Evolutionary conservation across 2,797 vertebrate species (phyloP).

Genomic region (Poecile montanus): DNA sequence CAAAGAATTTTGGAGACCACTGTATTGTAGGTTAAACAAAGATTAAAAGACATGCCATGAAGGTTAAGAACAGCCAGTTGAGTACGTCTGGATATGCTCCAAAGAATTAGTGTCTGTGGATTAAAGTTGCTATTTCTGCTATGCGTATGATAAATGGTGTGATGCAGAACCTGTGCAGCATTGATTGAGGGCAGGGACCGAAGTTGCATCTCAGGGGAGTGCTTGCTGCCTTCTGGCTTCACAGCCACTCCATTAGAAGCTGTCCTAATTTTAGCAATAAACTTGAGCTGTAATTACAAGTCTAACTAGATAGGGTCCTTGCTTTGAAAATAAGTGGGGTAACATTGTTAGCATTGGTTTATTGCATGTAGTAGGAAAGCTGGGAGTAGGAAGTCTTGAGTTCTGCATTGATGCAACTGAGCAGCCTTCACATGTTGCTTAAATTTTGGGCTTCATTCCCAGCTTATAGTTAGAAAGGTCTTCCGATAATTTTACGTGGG

Average conservation of each 20-base stretch:
- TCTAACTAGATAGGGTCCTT: background rate
- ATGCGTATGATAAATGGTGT: fast-evolving
- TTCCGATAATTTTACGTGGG: background rate
- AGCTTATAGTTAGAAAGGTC: background rate
- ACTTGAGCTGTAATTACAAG: background rate
- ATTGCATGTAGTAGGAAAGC: background rate
- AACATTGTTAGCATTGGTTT: background rate
- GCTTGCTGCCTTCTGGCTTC: background rate
- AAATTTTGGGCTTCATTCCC: background rate
- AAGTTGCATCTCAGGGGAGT: background rate
- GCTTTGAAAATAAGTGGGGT: background rate
- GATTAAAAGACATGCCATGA: background rate
- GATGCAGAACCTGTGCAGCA: fast-evolving
- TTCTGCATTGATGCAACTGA: background rate
- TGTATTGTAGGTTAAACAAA: background rate
- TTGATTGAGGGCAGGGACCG: background rate
- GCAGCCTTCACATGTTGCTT: background rate
- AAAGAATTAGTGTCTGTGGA: background rate
- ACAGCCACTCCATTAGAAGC: background rate
- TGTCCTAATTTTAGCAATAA: background rate
- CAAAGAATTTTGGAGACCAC: background rate
- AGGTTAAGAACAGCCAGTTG: background rate
- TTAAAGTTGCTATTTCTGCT: background rate
- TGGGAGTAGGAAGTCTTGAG: background rate
- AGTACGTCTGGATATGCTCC: background rate